Conservation (phyloP, 2,113 vertebrate genomes). For the Hyla sarda region DNA sequence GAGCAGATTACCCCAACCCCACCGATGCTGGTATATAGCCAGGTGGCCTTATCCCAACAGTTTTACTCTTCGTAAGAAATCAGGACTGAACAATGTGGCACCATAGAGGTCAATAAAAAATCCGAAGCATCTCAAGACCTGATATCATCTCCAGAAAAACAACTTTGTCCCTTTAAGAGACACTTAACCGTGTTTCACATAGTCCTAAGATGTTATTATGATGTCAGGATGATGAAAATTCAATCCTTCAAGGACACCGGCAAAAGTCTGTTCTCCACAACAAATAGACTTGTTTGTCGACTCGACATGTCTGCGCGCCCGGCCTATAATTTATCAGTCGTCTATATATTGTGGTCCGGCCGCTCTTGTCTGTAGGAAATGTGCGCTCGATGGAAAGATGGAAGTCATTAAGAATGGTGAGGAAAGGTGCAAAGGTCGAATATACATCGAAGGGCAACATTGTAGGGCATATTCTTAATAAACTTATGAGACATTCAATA, state of each 20-base stretch:
- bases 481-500: neutral
- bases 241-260: conserved; percentile 13
- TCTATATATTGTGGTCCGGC: conserved; percentile 26
- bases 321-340: conserved; percentile 39
- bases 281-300: conserved; percentile 55
- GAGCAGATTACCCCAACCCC: no score
- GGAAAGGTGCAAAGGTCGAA: neutral
- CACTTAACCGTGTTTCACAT: neutral
- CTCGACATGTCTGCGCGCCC: neutral
- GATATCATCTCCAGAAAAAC: neutral
- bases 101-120: neutral
- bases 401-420: neutral
- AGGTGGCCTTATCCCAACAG: no score
- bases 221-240: conserved; percentile 49
- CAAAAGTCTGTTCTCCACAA: conserved; percentile 25
- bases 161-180: neutral
- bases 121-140: neutral
- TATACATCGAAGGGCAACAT: neutral
- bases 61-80: no score
- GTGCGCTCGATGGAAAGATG: neutral
- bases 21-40: no score
- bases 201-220: conserved; percentile 1
- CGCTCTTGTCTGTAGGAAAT: neutral
- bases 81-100: no score
- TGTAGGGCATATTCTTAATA: neutral